These are phyloP conservation scores for Corythornis leucogaster DNA, from an alignment of 2,797 vertebrate genomes.

Conservation along the genomic window DNA sequence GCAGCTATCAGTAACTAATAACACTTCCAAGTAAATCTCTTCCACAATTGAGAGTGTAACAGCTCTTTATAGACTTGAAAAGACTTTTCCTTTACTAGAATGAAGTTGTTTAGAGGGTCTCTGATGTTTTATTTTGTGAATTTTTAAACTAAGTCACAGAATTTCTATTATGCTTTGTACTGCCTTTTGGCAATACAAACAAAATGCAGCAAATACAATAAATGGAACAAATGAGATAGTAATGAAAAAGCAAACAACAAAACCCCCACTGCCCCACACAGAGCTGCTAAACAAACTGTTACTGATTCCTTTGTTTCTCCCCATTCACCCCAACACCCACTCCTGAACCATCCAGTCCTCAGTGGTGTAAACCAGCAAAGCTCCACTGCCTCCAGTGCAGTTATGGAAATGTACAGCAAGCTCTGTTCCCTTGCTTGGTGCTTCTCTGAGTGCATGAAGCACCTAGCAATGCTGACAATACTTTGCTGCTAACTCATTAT, in stretches of 20 bases:
- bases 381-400: background rate
- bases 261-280: background rate
- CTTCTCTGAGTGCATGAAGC: background rate
- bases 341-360: background rate
- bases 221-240: background rate
- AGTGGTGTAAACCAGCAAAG: slow-evolving; percentile 25
- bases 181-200: background rate
- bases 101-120: background rate
- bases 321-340: background rate
- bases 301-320: slow-evolving; percentile 37
- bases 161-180: background rate
- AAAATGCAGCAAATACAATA: background rate
- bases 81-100: slow-evolving; percentile 1
- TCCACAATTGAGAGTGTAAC: slow-evolving; percentile 27
- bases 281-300: background rate
- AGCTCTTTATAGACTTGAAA: slow-evolving; percentile 15
- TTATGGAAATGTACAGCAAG: slow-evolving; percentile 11
- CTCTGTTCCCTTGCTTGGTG: background rate
- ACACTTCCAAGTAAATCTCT: background rate
- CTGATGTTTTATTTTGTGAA: background rate
- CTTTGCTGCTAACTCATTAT: slow-evolving; percentile 14
- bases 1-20: slow-evolving; percentile 3
- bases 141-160: background rate
- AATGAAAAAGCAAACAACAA: background rate
- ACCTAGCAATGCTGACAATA: background rate